Evolutionary conservation across 2,797 vertebrate species (phyloP).

Genomic region (Anabacerthia variegaticeps): DNA sequence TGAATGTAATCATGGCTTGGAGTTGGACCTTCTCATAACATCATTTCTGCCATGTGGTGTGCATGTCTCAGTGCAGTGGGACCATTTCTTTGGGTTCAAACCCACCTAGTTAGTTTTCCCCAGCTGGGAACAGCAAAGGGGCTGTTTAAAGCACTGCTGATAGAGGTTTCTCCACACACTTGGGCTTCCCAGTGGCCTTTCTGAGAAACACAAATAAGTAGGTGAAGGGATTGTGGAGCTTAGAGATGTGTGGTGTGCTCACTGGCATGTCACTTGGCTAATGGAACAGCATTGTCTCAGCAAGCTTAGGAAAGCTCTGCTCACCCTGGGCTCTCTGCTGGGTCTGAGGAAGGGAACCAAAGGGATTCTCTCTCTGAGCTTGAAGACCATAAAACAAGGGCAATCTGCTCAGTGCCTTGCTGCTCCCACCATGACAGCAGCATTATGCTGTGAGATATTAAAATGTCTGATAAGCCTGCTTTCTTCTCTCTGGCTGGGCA

Average conservation of each 20-base stretch:
- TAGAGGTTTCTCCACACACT: not conserved
- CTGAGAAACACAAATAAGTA: not conserved
- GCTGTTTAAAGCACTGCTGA: not conserved
- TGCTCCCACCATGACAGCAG: not conserved
- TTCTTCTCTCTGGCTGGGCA: not conserved
- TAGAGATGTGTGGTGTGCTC: rapidly evolving
- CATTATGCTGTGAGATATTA: not conserved
- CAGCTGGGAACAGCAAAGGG: not conserved
- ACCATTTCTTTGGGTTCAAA: not conserved
- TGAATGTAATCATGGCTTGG: not conserved
- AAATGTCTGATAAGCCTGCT: not conserved
- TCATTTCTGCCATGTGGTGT: not conserved
- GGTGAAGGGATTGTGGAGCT: rapidly evolving
- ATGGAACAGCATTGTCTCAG: not conserved
- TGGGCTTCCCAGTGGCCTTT: not conserved
- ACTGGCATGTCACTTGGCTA: not conserved
- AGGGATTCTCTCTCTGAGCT: not conserved
- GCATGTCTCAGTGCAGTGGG: not conserved
- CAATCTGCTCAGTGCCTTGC: not conserved
- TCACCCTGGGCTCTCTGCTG: not conserved
- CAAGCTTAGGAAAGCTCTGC: not conserved
- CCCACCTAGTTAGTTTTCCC: not conserved
- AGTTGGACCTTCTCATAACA: not conserved
- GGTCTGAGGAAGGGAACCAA: not conserved
- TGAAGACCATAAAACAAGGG: not conserved